Evolutionary conservation across 2,113 vertebrate genomes (phyloP).

Genomic region (Prionailurus bengalensis): DNA sequence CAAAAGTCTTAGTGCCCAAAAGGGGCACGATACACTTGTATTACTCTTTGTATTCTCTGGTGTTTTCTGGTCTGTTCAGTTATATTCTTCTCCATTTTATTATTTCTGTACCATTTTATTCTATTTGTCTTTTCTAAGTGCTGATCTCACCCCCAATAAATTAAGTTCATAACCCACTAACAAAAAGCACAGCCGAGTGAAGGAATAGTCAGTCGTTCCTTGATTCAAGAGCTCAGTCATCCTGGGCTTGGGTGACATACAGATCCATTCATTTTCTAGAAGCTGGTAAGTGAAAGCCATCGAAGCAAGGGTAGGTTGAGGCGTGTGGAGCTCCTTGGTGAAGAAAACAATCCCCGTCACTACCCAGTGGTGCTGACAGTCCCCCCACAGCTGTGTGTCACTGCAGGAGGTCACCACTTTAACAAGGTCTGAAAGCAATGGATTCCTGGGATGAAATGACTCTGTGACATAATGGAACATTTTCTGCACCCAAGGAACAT

Average conservation of each 20-base stretch:
- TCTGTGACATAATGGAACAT: slow-evolving; percentile 32
- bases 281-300: neutral
- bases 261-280: neutral
- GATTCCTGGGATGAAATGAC: slow-evolving; percentile 19
- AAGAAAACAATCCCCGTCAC: neutral
- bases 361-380: neutral
- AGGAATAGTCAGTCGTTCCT: neutral
- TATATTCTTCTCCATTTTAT: neutral
- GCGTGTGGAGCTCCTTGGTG: neutral
- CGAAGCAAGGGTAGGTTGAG: neutral
- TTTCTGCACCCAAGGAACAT: slow-evolving; percentile 60
- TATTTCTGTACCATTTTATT: neutral
- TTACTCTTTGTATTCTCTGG: neutral
- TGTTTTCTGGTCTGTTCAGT: neutral
- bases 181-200: neutral
- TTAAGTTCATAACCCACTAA: neutral
- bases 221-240: neutral
- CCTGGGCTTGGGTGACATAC: neutral
- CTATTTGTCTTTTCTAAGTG: neutral
- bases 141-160: neutral
- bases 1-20: too few species aligned
- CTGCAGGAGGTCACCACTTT: slow-evolving; percentile 16
- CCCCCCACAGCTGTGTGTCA: neutral
- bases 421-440: slow-evolving; percentile 49
- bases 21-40: neutral